Base-by-base conservation (phyloP, 2,888 invertebrate genomes). In the Globia sparganii region DNA sequence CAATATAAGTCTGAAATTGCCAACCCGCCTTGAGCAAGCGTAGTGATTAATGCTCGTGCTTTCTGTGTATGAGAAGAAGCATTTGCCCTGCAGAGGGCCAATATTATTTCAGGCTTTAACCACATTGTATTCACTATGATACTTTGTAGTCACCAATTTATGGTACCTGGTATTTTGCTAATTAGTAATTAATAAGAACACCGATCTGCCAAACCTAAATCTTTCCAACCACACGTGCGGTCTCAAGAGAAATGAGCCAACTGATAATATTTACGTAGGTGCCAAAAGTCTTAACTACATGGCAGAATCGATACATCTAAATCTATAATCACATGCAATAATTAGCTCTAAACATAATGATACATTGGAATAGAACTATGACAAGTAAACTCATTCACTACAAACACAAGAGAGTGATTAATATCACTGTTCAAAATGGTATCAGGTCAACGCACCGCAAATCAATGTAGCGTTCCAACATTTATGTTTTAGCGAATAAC, bases 391-490 rank as follows among this genome's bases (percentile, higher is more conserved):
- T 62, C 84, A 78, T 78, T 68, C 65, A 84, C 28, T 75, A 74
- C 72, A 67, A 79, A 88, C 84, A 77, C 75, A 85, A 85, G 78
- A 83, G 78, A 75, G 74, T 87, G 89, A 92, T 92, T 91, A 91
- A 92, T 91, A 88, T 89, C 79, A 73, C 75, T 83, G 78, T 82
- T 87, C 77, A 56, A 89, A 91, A 91, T 91, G 90, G 87, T 77
- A 75, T 70, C 78, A 85, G 91, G 88, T 87, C 91, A 86, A 66
- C 87, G 91, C 81, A 82, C 90, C 83, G 77, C 72, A 69, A 75
- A 80, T 83, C 72, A 77, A 75, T 74, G 46, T 72, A 77, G 66
- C 49, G 72, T 64, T 74, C 11, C 76, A 71, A 72, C 62, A 84
- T 75, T 72, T 56, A 70, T 68, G 56, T 77, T 82, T 72, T 70